These are phyloP conservation scores for Acrossocheilus fasciatus DNA, from an alignment of 2,797 vertebrate genomes.

Conservation along the genomic window DNA sequence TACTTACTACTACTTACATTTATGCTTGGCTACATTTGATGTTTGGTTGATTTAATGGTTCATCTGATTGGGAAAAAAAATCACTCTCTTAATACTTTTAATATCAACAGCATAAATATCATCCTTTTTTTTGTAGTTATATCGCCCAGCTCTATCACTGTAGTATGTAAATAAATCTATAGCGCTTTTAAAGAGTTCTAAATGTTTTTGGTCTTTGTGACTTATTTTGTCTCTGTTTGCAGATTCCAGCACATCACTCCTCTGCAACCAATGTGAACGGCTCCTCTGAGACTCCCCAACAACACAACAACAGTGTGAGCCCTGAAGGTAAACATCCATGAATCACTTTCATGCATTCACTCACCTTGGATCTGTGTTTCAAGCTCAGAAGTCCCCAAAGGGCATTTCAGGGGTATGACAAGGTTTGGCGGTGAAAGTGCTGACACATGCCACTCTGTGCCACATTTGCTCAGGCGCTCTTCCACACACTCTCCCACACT, in stretches of 20 bases:
- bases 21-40: not conserved
- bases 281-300: conserved; percentile 76
- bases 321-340: conserved; percentile 84
- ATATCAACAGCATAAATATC: not conserved
- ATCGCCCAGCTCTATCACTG: not conserved
- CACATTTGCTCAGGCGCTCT: conserved; percentile 22
- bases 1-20: not conserved
- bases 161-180: not conserved
- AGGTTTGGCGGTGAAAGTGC: conserved; percentile 26
- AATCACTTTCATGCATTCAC: not conserved
- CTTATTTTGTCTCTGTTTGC: conserved; percentile 25
- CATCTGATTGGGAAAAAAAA: not conserved
- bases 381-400: conserved; percentile 17
- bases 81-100: not conserved
- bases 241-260: conserved; percentile 84
- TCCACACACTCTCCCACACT: conserved; percentile 25
- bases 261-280: conserved; percentile 86
- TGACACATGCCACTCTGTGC: conserved; percentile 37
- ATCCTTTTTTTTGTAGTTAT: not conserved
- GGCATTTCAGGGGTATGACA: conserved; percentile 19
- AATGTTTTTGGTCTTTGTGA: not conserved
- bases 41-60: not conserved
- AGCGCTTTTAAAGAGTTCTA: not conserved
- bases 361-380: conserved; percentile 18
- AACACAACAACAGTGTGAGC: conserved; percentile 77